Conservation (phyloP, 2,797 vertebrate genomes). For the Propithecus perrieri region DNA sequence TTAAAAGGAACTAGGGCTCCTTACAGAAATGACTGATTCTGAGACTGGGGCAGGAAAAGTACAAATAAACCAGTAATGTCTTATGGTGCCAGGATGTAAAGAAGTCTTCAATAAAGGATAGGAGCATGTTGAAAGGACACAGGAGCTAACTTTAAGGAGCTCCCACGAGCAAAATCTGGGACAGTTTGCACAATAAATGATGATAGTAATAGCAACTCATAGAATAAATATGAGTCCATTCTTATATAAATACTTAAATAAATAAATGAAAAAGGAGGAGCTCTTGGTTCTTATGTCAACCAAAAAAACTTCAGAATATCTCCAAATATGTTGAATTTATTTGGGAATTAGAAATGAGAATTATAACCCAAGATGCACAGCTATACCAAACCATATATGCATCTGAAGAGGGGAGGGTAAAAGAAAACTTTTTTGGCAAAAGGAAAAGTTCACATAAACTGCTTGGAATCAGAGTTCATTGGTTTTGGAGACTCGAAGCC, state of each 20-base stretch:
- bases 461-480: neutral
- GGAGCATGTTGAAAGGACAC: neutral
- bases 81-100: neutral
- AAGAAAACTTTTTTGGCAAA: neutral
- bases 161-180: neutral
- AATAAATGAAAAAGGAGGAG: neutral
- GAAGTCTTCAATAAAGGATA: neutral
- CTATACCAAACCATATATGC: neutral
- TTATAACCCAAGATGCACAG: neutral
- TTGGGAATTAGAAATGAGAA: neutral
- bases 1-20: neutral
- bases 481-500: neutral
- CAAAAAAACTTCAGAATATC: neutral
- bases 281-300: neutral
- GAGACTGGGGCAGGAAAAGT: neutral
- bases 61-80: neutral
- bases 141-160: neutral
- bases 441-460: neutral
- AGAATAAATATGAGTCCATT: neutral
- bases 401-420: neutral
- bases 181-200: neutral
- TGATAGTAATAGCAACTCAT: neutral
- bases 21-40: conserved; percentile 7
- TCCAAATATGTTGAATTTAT: neutral
- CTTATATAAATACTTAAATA: neutral